Evolutionary conservation across 64 coral and sea anemone genomes (phyloP), one percentile per base, ranked within the genome.

Genomic region (Catalaphyllia jardinei): DNA sequence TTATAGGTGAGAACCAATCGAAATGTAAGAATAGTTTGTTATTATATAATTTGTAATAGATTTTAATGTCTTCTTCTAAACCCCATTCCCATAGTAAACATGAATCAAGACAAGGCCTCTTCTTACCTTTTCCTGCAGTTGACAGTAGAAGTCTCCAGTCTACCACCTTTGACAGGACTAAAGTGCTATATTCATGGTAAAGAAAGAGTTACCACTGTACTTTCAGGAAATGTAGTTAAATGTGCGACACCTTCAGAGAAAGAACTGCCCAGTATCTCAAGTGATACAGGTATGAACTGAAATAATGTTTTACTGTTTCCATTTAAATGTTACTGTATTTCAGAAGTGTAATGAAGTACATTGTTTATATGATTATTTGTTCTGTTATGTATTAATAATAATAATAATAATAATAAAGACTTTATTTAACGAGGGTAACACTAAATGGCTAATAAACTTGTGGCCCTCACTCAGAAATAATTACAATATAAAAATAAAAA

Each of bases 131-230:
- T 38, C 83, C 8, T 13, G 25, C 89, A 96, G 94, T 27, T 96
- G 18, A 88, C 77, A 20, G 42, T 91, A 7, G 93, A 19, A 11
- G 57, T 96, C 65, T 60, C 85, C 24, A 96, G 88, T 49, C n/a
- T 96, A 42, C 94, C 94, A 29, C 74, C 87, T 7, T 7, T 64
- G 33, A 4, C 50, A 27, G 19, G 15, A 8, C 0, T 96, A 90
- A 87, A 90, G 60, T 96, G 94, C 60, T 96, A 75, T 72, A 87
- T 93, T n/a, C 12, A 93, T n/a, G 63, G 39, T 9, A 93, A 93
- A 65, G 87, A 87, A 73, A 87, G 86, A 67, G 0, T 46, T 72
- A 87, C 91, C 15, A 4, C 1, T 30, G 67, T 76, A 19, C n/a
- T 87, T 4, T 30, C 30, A 28, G 72, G 81, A 50, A 74, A 52